Evolutionary conservation across 2,888 invertebrate genomes (phyloP).

Genomic region (Ormyrus pomaceus): DNA sequence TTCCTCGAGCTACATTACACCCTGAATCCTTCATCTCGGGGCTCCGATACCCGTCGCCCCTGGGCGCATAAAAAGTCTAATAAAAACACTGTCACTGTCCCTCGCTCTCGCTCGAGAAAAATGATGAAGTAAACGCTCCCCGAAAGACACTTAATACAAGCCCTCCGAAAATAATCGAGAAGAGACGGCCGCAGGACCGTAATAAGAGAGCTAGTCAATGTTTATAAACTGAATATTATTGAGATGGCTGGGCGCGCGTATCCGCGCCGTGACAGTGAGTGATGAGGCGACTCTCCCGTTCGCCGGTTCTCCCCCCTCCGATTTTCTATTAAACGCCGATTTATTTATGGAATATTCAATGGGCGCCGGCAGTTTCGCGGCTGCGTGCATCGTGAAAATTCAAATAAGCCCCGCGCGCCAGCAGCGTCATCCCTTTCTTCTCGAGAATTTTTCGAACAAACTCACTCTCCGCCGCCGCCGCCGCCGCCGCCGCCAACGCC

Average conservation of each 20-base stretch:
- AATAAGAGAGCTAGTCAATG: constrained; percentile 67
- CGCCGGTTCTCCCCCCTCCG: constrained; percentile 53
- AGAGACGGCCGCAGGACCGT: constrained; percentile 50
- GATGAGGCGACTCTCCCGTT: constrained; percentile 62
- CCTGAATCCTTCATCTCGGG: too few species aligned
- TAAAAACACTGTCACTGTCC: too few species aligned
- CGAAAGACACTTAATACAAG: neutral
- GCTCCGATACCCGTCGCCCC: too few species aligned
- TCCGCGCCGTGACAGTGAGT: constrained; percentile 67
- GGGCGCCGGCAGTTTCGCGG: constrained; percentile 47
- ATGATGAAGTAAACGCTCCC: too few species aligned
- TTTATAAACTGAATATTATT: constrained; percentile 74
- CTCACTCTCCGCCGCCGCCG: constrained; percentile 7
- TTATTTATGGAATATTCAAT: constrained; percentile 75
- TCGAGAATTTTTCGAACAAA: constrained; percentile 49
- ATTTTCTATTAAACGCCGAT: constrained; percentile 74
- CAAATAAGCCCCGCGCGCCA: constrained; percentile 63
- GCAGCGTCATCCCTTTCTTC: neutral
- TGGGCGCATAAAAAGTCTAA: too few species aligned
- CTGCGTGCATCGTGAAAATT: constrained; percentile 64
- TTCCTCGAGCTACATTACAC: too few species aligned
- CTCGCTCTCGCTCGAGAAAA: too few species aligned
- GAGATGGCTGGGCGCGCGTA: constrained; percentile 60
- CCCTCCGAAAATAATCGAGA: constrained; percentile 17
- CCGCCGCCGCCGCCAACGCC: neutral